Evolutionary conservation across 2,888 invertebrate genomes (phyloP).

Genomic region (Toxonevra muliebris): DNA sequence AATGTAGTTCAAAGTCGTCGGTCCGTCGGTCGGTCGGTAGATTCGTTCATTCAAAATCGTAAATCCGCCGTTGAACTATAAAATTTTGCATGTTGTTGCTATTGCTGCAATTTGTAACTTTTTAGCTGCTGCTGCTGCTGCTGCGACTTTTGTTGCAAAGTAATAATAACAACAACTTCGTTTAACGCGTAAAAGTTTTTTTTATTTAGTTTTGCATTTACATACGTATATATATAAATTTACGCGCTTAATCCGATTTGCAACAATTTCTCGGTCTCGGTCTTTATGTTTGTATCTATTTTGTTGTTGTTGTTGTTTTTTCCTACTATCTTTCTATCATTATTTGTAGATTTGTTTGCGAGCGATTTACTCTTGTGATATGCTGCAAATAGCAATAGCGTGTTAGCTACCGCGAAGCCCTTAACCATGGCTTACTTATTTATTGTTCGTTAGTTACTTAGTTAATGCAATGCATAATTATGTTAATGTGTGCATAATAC

Average conservation of each 20-base stretch:
- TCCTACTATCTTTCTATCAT: conserved; percentile 22
- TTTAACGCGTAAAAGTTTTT: background rate
- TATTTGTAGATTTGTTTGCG: conserved; percentile 19
- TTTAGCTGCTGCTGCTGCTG: conserved; percentile 34
- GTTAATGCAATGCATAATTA: too few relatives aligned
- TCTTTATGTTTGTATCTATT: conserved; percentile 11
- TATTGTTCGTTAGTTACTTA: too few relatives aligned
- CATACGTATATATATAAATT: background rate
- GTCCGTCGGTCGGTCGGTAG: background rate
- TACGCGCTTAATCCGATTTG: conserved; percentile 9
- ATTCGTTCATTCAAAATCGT: conserved; percentile 22
- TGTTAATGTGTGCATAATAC: too few relatives aligned
- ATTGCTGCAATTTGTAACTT: conserved; percentile 55
- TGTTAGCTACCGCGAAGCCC: too few relatives aligned
- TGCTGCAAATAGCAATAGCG: too few relatives aligned
- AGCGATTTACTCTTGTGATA: too few relatives aligned
- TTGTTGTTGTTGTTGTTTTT: conserved; percentile 18
- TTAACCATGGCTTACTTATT: too few relatives aligned
- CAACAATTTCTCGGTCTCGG: conserved; percentile 14
- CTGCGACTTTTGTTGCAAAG: background rate
- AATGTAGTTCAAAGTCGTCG: conserved; percentile 53
- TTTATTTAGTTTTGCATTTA: background rate
- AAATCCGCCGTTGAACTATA: conserved; percentile 57
- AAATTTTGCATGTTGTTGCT: conserved; percentile 33
- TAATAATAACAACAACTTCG: conserved; percentile 14